These are phyloP conservation scores for Halictus ligatus DNA, from an alignment of 2,888 invertebrate genomes.

Conservation along the genomic window DNA sequence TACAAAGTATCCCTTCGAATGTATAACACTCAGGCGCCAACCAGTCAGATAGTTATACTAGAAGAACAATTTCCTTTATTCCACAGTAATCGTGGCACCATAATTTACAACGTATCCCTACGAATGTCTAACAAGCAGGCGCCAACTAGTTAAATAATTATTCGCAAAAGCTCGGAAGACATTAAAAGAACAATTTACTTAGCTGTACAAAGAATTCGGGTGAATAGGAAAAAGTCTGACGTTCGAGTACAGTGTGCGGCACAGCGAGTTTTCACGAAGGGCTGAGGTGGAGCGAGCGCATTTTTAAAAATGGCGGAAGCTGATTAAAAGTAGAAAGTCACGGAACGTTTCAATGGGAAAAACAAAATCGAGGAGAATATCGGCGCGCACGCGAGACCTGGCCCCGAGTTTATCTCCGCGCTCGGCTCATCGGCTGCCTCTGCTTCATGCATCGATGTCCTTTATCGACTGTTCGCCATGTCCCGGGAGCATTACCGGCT, in stretches of 20 bases:
- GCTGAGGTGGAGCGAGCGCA: background rate
- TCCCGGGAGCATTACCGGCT: conserved; percentile 65
- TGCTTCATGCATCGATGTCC: conserved; percentile 67
- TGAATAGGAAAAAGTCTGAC: background rate
- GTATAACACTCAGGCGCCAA: no score
- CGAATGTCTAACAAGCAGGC: no score
- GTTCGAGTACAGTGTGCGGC: background rate
- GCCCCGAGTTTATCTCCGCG: conserved; percentile 61
- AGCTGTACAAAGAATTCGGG: no score
- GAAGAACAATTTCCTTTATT: no score
- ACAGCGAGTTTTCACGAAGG: background rate
- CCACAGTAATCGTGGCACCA: no score
- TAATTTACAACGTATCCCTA: no score
- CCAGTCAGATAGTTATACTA: no score
- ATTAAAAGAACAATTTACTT: no score
- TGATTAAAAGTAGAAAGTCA: background rate
- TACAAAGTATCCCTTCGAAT: no score
- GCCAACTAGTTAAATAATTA: no score
- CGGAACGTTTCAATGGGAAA: conserved; percentile 31
- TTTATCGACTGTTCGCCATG: conserved; percentile 71
- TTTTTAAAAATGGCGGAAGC: background rate
- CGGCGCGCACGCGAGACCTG: conserved; percentile 10
- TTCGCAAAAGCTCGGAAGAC: no score
- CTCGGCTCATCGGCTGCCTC: conserved; percentile 72
- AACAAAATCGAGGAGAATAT: conserved; percentile 41